phyloP scores from a whole-genome alignment of 2,113 vertebrate species.

The Rhadina sibilatrix region DNA sequence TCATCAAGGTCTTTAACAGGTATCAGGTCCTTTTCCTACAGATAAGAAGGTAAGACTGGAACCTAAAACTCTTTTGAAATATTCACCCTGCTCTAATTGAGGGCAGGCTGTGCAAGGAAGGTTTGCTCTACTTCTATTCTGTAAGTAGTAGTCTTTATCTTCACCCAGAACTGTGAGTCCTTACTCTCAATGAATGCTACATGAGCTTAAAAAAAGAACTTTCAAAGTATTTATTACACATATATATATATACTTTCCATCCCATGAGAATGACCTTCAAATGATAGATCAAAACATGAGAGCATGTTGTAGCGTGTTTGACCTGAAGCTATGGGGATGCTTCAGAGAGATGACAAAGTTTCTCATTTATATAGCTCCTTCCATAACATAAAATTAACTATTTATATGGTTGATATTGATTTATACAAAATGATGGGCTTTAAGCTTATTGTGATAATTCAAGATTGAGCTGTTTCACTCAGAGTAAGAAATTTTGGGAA shows the following conservation, averaged over 20 bases:
- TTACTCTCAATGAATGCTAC: neutral
- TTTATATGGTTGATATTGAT: neutral
- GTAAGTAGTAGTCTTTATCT: neutral
- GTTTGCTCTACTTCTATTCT: neutral
- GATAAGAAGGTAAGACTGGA: neutral
- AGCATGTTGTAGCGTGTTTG: neutral
- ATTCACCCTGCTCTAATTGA: neutral
- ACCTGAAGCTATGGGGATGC: neutral
- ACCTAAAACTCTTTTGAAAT: neutral
- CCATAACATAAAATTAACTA: neutral
- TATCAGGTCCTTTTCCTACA: neutral
- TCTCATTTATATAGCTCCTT: neutral
- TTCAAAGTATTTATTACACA: neutral
- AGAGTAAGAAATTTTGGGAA: neutral
- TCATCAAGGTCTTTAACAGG: neutral
- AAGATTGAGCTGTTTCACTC: neutral
- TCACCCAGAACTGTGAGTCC: neutral
- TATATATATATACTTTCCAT: neutral
- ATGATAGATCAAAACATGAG: neutral
- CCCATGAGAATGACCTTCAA: neutral
- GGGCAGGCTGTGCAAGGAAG: neutral
- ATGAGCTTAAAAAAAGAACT: neutral
- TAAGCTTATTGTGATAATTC: neutral
- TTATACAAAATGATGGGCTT: neutral
- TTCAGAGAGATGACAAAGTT: constrained; percentile 7